A percentile compares a stretch with the other conserved stretches of the same genome.
Conservation (phyloP, 2,113 vertebrate genomes). For the Laterallus jamaicensis region DNA sequence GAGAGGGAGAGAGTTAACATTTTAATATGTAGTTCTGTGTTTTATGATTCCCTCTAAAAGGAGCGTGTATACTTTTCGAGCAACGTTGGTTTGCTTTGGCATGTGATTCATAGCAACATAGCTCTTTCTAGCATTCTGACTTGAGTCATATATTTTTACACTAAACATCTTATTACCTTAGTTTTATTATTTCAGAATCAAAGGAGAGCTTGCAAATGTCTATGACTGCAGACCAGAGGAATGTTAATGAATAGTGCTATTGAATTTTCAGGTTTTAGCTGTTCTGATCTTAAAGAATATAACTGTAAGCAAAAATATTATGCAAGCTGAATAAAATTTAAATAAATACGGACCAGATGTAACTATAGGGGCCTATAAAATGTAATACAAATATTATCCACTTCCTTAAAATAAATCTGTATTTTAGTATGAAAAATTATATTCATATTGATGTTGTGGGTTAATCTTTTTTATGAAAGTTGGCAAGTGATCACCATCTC, state of each 20-base stretch:
- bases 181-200: slow-evolving; percentile 79
- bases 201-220: slow-evolving; percentile 73
- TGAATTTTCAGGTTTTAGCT: slow-evolving; percentile 73
- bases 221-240: slow-evolving; percentile 72
- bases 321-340: slow-evolving; percentile 75
- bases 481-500: slow-evolving; percentile 51
- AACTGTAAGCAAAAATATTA: slow-evolving; percentile 76
- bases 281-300: slow-evolving; percentile 72
- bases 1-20: slow-evolving; percentile 56
- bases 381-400: slow-evolving; percentile 74
- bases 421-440: slow-evolving; percentile 77
- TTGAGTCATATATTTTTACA: slow-evolving; percentile 81
- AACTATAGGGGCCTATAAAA: slow-evolving; percentile 73
- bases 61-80: slow-evolving; percentile 64
- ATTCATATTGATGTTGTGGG: slow-evolving; percentile 70
- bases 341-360: slow-evolving; percentile 78
- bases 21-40: slow-evolving; percentile 64
- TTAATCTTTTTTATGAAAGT: slow-evolving; percentile 66
- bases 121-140: slow-evolving; percentile 71
- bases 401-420: slow-evolving; percentile 75
- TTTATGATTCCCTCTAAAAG: slow-evolving; percentile 66
- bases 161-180: slow-evolving; percentile 80
- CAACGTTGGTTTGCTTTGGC: slow-evolving; percentile 70
- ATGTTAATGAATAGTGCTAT: slow-evolving; percentile 77
- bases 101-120: slow-evolving; percentile 57